Conservation (phyloP, 1,140 invertebrate species). For the Microplitis demolitor region DNA sequence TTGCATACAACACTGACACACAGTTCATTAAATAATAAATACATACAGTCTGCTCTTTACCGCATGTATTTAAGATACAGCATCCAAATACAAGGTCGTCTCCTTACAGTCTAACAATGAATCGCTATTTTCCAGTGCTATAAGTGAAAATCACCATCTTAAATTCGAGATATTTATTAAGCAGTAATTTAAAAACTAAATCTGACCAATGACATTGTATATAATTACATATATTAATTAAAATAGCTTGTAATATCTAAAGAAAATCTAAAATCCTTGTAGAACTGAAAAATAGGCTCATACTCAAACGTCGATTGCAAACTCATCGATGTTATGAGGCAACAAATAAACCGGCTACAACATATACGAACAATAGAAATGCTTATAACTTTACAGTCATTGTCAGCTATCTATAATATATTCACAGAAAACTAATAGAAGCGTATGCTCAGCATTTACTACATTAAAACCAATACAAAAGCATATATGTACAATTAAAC, state of each 20-base stretch:
- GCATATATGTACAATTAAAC: conserved; percentile 32
- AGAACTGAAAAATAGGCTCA: not conserved
- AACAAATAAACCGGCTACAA: conserved; percentile 38
- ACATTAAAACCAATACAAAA: conserved; percentile 30
- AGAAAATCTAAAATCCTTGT: conserved; percentile 7
- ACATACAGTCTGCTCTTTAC: conserved; percentile 42
- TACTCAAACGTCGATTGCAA: conserved; percentile 46
- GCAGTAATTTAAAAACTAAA: not conserved
- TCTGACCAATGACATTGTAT: conserved; percentile 40
- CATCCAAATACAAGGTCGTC: conserved; percentile 59
- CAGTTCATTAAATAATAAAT: conserved; percentile 32
- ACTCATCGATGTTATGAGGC: conserved; percentile 46
- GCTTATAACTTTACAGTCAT: not conserved
- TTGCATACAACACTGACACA: conserved; percentile 34
- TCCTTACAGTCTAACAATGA: conserved; percentile 51
- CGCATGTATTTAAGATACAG: conserved; percentile 43
- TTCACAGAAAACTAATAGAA: not conserved
- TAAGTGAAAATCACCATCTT: not conserved
- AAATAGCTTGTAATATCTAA: too few relatives aligned
- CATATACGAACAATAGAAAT: conserved; percentile 54
- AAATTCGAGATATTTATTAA: not conserved
- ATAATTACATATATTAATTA: not conserved
- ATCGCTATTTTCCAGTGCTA: not conserved
- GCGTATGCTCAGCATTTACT: conserved; percentile 13
- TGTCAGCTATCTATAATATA: not conserved